Evolutionary conservation across 1,140 invertebrate species (phyloP), one percentile per base, ranked within the genome.

Genomic region (Metaphire vulgaris): DNA sequence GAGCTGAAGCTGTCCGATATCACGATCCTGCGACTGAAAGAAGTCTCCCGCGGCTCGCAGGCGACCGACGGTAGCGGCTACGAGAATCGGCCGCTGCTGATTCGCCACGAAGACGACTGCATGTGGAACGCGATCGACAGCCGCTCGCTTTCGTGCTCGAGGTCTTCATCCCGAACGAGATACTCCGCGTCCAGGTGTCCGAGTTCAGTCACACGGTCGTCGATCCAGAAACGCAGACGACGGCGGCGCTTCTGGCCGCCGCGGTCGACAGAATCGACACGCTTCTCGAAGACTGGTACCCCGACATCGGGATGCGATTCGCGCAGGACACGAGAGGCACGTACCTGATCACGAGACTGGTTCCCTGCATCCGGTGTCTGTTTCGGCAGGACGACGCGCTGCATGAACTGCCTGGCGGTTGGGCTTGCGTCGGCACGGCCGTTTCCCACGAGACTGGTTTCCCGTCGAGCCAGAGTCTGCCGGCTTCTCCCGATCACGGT

Each of bases 271-370:
- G 98, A 83, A 94, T 99, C 80, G 97, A 99, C 84, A 92, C 96
- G 72, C 86, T 99, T 30, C 86, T 99, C 0, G 97, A 99, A 85
- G 97, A 99, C 85, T 99, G 97, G 97, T 98, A 97, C 87, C 96
- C 96, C 0, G 94, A 94, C 0, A 87, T 96, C 68, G 92, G 97
- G 2, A 98, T 96, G 0, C 89, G 97, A 67, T 99, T 99, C 87
- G 94, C 96, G 0, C 97, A 99, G 83, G 98, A 96, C 0, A 96
- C 95, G 0, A 95, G 97, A 84, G 97, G 97, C 0, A 91, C 93
- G 79, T 93, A 97, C 83, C 87, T 99, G 31, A 93, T 99, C 14
- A 98, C 95, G 0, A 88, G 97, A n/a, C 83, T 99, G 28, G 92
- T 98, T 68, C 93, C 96, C 0, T 99, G 97, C 86, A 92, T 93